These are phyloP conservation scores for Hipposideros armiger DNA, from an alignment of 2,113 vertebrate species.

Conservation along the genomic window DNA sequence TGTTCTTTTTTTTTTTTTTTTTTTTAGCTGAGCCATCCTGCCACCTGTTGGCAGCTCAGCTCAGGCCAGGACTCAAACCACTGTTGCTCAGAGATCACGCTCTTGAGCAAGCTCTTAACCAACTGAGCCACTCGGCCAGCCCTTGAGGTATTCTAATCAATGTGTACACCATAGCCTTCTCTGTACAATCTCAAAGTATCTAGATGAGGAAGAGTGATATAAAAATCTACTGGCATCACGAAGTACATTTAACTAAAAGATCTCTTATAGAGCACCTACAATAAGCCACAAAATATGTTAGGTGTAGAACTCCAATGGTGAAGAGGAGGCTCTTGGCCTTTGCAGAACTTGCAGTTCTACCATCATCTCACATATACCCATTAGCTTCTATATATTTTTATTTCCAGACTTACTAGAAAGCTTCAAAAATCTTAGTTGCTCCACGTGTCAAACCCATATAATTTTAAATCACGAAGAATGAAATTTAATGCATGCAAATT, in stretches of 20 bases:
- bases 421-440: not conserved
- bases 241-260: not conserved
- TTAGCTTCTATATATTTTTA: not conserved
- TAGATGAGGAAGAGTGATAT: not conserved
- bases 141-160: not conserved
- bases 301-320: not conserved
- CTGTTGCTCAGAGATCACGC: no score
- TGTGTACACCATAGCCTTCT: not conserved
- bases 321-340: no score
- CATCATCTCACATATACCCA: not conserved
- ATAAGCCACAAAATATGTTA: not conserved
- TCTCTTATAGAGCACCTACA: not conserved
- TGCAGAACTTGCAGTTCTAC: not conserved
- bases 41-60: no score
- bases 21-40: no score
- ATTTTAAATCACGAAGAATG: conserved; percentile 19
- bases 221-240: not conserved
- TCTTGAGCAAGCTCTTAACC: no score
- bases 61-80: no score
- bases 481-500: not conserved
- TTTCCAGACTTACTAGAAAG: not conserved
- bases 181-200: not conserved
- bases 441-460: not conserved
- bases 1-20: no score
- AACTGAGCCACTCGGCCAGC: no score